Conservation (phyloP, 64 coral and sea anemone genomes). For the Astreopora myriophthalma region DNA sequence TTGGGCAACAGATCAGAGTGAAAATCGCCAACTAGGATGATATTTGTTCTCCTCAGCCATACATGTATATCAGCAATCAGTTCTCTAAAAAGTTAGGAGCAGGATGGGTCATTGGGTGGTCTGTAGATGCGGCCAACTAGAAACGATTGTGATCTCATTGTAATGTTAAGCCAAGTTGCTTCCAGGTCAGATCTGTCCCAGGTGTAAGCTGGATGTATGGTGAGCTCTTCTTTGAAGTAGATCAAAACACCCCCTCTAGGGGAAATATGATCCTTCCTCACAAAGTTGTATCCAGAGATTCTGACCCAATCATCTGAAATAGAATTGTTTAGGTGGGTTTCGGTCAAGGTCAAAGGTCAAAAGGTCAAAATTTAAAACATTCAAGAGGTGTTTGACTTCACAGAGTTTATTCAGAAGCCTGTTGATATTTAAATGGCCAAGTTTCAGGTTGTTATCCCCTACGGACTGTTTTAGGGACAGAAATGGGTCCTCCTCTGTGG, state of each 20-base stretch:
- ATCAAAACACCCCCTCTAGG: constrained; percentile 25
- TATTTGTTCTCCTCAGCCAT: not conserved
- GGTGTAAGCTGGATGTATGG: not conserved
- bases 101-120: not conserved
- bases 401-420: not conserved
- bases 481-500: not conserved
- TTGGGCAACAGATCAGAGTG: not conserved
- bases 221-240: not conserved
- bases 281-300: constrained; percentile 10
- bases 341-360: not conserved
- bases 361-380: constrained; percentile 1
- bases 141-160: not conserved
- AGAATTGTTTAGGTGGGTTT: not conserved
- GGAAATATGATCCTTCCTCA: constrained; percentile 1
- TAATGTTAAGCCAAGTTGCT: not conserved
- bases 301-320: not conserved
- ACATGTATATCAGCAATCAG: not conserved
- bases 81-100: not conserved
- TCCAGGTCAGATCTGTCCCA: not conserved
- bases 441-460: too few relatives aligned
- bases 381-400: not conserved
- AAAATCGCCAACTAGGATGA: not conserved
- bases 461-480: not conserved
- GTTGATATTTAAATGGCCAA: constrained; percentile 24
- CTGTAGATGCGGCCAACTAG: not conserved